Base-by-base conservation (phyloP, 2,113 vertebrate genomes). In the Microtus pennsylvanicus region DNA sequence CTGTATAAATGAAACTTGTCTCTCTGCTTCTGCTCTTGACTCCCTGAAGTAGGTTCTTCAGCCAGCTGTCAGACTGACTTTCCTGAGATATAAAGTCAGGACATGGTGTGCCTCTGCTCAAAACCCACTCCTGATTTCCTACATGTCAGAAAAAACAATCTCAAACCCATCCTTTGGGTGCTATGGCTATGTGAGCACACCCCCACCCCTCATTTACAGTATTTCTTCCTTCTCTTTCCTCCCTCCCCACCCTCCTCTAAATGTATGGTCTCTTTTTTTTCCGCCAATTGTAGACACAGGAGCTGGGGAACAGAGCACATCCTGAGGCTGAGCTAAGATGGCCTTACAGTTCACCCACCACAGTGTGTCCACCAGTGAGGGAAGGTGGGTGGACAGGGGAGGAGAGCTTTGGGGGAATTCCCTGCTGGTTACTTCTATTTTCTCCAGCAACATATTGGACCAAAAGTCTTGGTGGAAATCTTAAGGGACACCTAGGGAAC, bases 21-120 rank as follows among this genome's bases (percentile, higher is more conserved):
- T 72, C 77, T 38, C 2, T 22, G 3, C 16, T 81, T 93, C 90
- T 7, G 82, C 90, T 72, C 85, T 45, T 22, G 26, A 63, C 42
- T 63, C 1, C 1, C 47, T 69, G n/a, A 4, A 77, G 63, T 45
- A 52, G 61, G 58, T 70, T 76, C 74, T 93, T 86, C 83, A 89
- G 63, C 35, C 30, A 93, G n/a, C 35, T 65, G 19, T 80, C 82
- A 80, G 35, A 22, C 70, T 52, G 47, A 72, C 72, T 24, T 17
- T 67, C 86, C 82, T 87, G 63, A 91, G 89, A 86, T 45, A 1
- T 81, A 74, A 86, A 42, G n/a, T 93, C 77, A 87, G 69, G 47
- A 69, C 9, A 70, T 45, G 35, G 47, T 33, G 35, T 35, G 58
- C 65, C 67, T 93, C 61, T 58, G 50, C 52, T 92, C n/a, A 42